Base-by-base conservation (phyloP, 2,888 invertebrate species). In the Pheosia tremula region DNA sequence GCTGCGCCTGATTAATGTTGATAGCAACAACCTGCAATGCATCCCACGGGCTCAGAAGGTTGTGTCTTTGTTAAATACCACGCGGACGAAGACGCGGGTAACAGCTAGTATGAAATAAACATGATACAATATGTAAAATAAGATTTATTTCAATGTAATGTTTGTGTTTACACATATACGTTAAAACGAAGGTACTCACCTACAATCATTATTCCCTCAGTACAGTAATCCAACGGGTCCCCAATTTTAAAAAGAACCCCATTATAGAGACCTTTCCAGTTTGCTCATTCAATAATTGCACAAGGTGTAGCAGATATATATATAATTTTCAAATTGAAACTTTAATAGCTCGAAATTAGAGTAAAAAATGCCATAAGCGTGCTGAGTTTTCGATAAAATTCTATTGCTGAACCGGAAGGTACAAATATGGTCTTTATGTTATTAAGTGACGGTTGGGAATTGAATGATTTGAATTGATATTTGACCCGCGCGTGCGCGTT, bases 401-500 rank as follows among this genome's bases (percentile, higher is more conserved):
- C 43, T 38, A 63, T 69, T 47, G 8, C 60, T 53, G 56, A 5
- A 37, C 0, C 3, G 0, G 1, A 0, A 0, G 13, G 63, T 50
- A 24, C 0, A 4, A 62, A 7, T 56, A 47, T 56, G 6, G 56
- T 43, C 62, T 49, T 62, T 64, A 37, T 3, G 0, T 0, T 0
- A 0, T 3, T 0, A 0, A 0, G 0, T 6, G 66, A 78, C 62
- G 54, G 57, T 61, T 5, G 10, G 11, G 55, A 56, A 50, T 58
- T 9, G 41, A n/a, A 56, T 53, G 53, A 58, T 67, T 60, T 38
- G 54, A 66, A 9, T 67, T 69, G 62, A 64, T 63, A 66, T 73
- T 67, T 57, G 63, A 68, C 63, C 63, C 82, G 89, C 91, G 87
- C 91, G 92, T 91, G 91, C 91, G 83, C 66, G 69, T 77, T 72